Evolutionary conservation across 2,888 invertebrate genomes (phyloP).

Genomic region (Syrista parreyssii): DNA sequence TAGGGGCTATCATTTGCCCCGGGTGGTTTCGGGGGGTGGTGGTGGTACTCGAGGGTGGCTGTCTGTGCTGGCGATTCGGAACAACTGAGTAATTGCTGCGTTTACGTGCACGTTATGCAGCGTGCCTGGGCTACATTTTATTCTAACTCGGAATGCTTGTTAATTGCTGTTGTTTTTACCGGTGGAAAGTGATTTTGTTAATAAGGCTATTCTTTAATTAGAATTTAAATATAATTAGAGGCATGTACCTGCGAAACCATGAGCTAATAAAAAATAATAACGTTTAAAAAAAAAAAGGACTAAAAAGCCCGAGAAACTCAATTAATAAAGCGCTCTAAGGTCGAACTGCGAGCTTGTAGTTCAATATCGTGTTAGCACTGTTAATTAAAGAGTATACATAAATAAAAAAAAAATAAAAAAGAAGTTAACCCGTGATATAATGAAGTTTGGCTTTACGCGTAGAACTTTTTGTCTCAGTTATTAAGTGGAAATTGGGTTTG

Average conservation of each 20-base stretch:
- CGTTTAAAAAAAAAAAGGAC: not conserved
- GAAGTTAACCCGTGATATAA: not conserved
- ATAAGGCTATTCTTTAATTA: not conserved
- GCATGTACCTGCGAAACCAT: not conserved
- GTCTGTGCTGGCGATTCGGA: not conserved
- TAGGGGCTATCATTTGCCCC: conserved; percentile 22
- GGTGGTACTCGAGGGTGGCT: not conserved
- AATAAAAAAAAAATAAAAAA: not conserved
- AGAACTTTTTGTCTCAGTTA: not conserved
- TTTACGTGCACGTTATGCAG: not conserved
- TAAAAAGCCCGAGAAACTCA: not conserved
- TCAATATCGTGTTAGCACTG: not conserved
- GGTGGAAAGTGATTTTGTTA: not conserved
- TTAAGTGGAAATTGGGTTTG: not conserved
- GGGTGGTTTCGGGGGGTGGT: not conserved
- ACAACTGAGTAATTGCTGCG: not conserved
- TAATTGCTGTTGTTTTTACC: not conserved
- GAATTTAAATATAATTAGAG: too few relatives aligned
- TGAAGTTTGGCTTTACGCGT: not conserved
- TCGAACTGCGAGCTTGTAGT: not conserved
- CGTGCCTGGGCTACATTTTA: not conserved
- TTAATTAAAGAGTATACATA: not conserved
- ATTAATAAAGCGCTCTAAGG: not conserved
- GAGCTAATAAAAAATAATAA: not conserved
- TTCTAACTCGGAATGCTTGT: not conserved